Evolutionary conservation across 2,113 vertebrate genomes (phyloP).

Genomic region (Crotalus viridis): DNA sequence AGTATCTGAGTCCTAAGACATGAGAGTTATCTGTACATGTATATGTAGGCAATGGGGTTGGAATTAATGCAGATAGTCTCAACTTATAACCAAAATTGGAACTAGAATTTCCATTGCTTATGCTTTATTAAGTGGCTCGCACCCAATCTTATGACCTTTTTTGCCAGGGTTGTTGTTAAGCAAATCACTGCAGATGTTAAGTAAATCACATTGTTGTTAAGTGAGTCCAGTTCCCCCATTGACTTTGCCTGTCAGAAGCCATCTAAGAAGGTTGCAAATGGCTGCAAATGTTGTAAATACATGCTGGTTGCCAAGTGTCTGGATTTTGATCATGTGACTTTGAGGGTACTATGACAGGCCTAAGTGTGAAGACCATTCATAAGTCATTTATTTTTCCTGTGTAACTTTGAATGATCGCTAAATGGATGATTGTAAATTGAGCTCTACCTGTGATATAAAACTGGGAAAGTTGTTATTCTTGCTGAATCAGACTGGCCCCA

Average conservation of each 20-base stretch:
- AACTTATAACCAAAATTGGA: background rate
- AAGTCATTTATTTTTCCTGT: background rate
- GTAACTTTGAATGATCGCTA: background rate
- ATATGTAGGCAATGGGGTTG: background rate
- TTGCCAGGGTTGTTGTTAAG: background rate
- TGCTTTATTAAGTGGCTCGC: background rate
- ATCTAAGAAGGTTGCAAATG: background rate
- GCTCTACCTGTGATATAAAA: background rate
- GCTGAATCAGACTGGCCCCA: background rate
- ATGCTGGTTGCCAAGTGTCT: background rate
- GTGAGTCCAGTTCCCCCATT: background rate
- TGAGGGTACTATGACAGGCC: background rate
- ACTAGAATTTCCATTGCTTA: background rate
- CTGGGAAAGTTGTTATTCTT: background rate
- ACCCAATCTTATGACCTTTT: background rate
- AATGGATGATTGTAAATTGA: background rate
- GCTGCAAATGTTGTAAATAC: background rate
- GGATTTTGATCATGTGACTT: background rate
- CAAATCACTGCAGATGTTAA: background rate
- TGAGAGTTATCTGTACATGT: background rate
- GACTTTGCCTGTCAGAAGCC: background rate
- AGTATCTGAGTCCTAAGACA: background rate
- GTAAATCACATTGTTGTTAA: background rate
- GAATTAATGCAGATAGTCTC: background rate
- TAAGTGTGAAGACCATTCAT: background rate